Evolutionary conservation across 2,113 vertebrate genomes (phyloP).

Genomic region (Sminthopsis crassicaudata): DNA sequence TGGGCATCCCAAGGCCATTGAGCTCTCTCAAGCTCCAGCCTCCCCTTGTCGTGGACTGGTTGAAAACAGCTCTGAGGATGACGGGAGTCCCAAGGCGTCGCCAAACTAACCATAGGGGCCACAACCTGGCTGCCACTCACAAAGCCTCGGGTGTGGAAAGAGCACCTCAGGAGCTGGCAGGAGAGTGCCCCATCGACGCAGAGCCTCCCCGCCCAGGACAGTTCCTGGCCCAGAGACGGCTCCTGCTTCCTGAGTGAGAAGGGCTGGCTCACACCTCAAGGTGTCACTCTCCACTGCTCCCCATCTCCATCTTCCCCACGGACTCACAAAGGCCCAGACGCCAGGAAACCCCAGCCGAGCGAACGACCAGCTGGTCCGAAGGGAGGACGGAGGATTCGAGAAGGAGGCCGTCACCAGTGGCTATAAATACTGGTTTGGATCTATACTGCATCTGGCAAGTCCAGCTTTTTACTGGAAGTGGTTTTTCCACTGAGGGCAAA

Average conservation of each 20-base stretch:
- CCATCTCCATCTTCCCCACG: not conserved
- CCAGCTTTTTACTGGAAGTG: conserved; percentile 34
- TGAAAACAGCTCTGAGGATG: conserved; percentile 17
- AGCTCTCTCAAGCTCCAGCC: not conserved
- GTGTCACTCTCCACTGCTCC: not conserved
- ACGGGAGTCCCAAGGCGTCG: not conserved
- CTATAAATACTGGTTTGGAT: conserved; percentile 21
- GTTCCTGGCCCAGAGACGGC: not conserved
- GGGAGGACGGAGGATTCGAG: conserved; percentile 9
- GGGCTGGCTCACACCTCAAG: conserved; percentile 9
- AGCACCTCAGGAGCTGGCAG: not conserved
- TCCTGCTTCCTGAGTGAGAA: conserved; percentile 40
- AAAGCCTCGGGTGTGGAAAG: not conserved
- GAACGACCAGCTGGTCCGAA: not conserved
- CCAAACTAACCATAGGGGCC: conserved; percentile 8
- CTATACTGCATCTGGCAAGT: conserved; percentile 12
- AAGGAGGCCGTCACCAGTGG: conserved; percentile 16
- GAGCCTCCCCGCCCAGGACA: not conserved
- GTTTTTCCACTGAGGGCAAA: conserved; percentile 35
- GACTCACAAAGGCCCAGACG: conserved; percentile 55
- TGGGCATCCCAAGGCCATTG: conserved; percentile 2
- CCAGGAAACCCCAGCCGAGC: not conserved
- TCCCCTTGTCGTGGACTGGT: conserved; percentile 11
- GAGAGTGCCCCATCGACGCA: conserved; percentile 37
- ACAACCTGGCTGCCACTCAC: conserved; percentile 14